Conservation (phyloP, 2,888 invertebrate species). For the Phlogophora meticulosa region DNA sequence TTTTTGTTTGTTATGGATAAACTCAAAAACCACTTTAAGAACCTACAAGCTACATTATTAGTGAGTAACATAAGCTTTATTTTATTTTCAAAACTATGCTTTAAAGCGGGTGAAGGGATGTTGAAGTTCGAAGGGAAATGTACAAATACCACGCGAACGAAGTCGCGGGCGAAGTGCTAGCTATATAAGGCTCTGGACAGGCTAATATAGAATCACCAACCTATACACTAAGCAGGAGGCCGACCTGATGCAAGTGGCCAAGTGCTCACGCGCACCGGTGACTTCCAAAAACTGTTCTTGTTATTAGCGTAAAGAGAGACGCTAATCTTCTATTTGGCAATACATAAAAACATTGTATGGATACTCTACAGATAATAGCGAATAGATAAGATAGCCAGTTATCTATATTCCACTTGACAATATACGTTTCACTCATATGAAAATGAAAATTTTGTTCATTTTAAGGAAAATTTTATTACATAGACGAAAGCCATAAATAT, state of each 20-base stretch:
- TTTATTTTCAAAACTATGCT: too few relatives aligned
- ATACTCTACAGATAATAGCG: slow-evolving; percentile 16
- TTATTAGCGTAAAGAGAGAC: background rate
- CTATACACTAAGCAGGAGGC: background rate
- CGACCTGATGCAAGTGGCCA: background rate
- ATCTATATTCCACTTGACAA: slow-evolving; percentile 23
- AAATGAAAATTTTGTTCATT: background rate
- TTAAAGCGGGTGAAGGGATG: too few relatives aligned
- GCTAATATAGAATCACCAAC: too few relatives aligned
- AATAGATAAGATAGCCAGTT: slow-evolving; percentile 30
- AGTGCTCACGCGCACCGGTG: background rate
- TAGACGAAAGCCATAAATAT: background rate
- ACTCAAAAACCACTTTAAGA: too few relatives aligned
- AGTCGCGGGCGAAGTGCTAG: too few relatives aligned
- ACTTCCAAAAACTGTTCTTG: background rate
- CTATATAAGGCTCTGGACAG: too few relatives aligned
- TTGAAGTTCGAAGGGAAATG: too few relatives aligned
- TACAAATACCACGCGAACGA: too few relatives aligned
- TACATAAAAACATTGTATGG: slow-evolving; percentile 8
- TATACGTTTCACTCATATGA: background rate
- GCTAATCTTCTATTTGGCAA: slow-evolving; percentile 23
- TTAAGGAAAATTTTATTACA: too few relatives aligned
- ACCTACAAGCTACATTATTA: too few relatives aligned
- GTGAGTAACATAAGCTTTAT: too few relatives aligned
- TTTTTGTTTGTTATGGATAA: too few relatives aligned